Percentiles rank a stretch among this genome's conserved stretches.
Evolutionary conservation across 2,797 vertebrate species (phyloP).

Genomic region (Aythya fuligula): DNA sequence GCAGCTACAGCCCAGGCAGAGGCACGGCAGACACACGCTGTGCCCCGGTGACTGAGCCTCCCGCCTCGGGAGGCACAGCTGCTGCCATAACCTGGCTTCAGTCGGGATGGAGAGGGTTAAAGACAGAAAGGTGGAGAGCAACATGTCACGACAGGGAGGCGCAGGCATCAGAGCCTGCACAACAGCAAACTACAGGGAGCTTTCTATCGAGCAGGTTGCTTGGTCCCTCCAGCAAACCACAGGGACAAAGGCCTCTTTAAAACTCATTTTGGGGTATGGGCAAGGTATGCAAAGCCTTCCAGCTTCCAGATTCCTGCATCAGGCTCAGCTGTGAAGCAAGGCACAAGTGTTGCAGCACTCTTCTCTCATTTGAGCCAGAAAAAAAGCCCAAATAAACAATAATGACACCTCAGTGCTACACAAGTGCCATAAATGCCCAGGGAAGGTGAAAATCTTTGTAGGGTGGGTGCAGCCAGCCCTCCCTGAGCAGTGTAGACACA

Average conservation of each 20-base stretch:
- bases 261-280: background rate
- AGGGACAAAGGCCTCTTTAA: background rate
- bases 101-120: background rate
- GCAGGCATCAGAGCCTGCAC: background rate
- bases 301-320: background rate
- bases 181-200: background rate
- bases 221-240: background rate
- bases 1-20: background rate
- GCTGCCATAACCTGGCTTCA: background rate
- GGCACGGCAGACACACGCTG: background rate
- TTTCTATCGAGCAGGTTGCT: background rate
- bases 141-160: background rate
- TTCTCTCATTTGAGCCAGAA: background rate
- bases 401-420: rapidly evolving
- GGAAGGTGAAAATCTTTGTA: background rate
- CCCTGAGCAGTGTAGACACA: background rate
- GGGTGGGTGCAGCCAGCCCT: background rate
- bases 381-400: background rate
- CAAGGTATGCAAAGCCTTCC: background rate
- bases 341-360: background rate
- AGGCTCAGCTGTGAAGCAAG: background rate
- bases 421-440: background rate
- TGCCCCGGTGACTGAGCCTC: background rate
- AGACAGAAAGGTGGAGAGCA: background rate
- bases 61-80: rapidly evolving